Base-by-base conservation (phyloP, 64 coral and sea anemone species). In the Exaiptasia diaphana region DNA sequence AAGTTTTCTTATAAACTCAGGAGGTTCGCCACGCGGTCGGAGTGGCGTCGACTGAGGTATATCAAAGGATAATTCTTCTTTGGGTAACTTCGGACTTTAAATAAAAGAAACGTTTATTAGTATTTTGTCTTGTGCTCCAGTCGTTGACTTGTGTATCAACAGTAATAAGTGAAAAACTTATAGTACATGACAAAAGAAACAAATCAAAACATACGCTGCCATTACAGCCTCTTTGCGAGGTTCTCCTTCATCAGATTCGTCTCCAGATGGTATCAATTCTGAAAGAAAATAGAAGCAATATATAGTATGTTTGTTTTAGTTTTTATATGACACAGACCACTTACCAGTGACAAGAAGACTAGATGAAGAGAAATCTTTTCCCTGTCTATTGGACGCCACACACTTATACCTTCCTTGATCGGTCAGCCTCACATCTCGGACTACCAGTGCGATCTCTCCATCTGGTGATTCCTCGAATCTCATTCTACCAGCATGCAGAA, bases 401-500 rank as follows among this genome's bases (percentile, higher is more conserved):
- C 80, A 90, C 36, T 27, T 54, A 56, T 82, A 83, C 29, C 81
- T 38, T 58, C 84, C 84, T 41, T 78, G 44, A 52, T 87, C 84
- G 33, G 59, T 50, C 21, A 63, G 21, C 45, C 75, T 25, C 46
- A 38, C 61, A 36, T 49, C 41, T 40, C 56, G 57, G 37, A 87
- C 71, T 45, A 38, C 34, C 9, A 87, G 15, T 11, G 44, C 40
- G 33, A 77, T 42, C 27, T 49, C 23, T 21, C 84, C 84, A 67
- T 77, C 60, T 78, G 40, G 62, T 36, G 7, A 17, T 50, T 87
- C 39, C 14, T 87, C 84, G 26, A 87, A 49, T 37, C 64, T 46
- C 52, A 74, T 58, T 25, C 91, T 85, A 13, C 86, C 79, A 8
- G 72, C 91, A 38, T 95, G 78, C 21, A 77, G 73, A 25, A 95